Conservation (phyloP, 2,113 vertebrate species). For the Tauraco erythrolophus region DNA sequence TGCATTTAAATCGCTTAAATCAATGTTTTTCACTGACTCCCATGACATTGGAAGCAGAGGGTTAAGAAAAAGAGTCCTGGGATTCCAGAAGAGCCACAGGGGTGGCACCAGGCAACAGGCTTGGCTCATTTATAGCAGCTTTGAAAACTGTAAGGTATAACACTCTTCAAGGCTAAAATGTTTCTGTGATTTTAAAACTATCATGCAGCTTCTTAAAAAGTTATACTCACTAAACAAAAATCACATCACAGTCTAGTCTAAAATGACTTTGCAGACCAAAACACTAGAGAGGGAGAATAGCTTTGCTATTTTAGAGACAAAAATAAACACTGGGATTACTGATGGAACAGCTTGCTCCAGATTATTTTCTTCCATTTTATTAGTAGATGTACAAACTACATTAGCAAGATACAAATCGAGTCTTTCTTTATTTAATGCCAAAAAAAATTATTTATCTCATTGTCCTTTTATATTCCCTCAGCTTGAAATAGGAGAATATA, state of each 20-base stretch:
- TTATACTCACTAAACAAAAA: neutral
- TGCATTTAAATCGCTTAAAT: neutral
- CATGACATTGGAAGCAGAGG: neutral
- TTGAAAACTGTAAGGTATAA: neutral
- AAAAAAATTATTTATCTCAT: neutral
- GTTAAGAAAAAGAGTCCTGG: neutral
- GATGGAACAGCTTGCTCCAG: constrained; percentile 63
- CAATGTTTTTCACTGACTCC: neutral
- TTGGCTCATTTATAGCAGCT: neutral
- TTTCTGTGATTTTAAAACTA: neutral
- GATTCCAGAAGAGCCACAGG: neutral
- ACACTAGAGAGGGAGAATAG: neutral
- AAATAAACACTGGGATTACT: constrained; percentile 60
- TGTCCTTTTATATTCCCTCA: neutral
- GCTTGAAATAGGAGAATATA: neutral
- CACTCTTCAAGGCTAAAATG: neutral
- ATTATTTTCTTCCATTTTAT: constrained; percentile 69
- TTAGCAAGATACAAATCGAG: constrained; percentile 26
- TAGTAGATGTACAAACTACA: constrained; percentile 49
- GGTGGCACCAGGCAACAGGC: neutral
- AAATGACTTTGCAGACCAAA: constrained; percentile 47
- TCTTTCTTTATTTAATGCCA: neutral
- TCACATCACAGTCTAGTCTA: neutral
- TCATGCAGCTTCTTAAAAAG: neutral
- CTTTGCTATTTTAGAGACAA: constrained; percentile 29